These are phyloP conservation scores for Setipinna tenuifilis DNA, from an alignment of 2,797 vertebrate genomes.

Conservation along the genomic window DNA sequence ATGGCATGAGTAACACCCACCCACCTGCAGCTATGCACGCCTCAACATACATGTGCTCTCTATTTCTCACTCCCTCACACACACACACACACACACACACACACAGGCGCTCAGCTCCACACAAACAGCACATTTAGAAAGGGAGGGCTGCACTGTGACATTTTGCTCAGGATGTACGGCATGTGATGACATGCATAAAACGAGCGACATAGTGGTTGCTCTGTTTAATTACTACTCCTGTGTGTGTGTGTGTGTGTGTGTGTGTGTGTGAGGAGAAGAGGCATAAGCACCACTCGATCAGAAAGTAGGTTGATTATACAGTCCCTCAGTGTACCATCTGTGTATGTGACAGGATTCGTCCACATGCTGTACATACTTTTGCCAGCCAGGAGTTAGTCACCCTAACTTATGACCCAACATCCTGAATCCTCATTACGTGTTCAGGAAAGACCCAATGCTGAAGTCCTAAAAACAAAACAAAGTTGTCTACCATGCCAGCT, in stretches of 20 bases:
- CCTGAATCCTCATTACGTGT: neutral
- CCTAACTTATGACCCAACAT: neutral
- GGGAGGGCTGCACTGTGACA: neutral
- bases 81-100: neutral
- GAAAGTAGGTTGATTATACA: neutral
- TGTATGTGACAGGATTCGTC: neutral
- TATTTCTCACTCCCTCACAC: neutral
- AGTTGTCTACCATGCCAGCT: neutral
- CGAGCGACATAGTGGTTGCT: neutral
- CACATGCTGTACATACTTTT: neutral
- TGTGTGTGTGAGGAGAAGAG: neutral
- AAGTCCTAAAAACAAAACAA: neutral
- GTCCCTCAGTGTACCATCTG: neutral
- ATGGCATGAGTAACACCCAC: neutral
- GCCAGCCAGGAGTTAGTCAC: neutral
- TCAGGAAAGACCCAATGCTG: neutral
- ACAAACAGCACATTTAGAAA: neutral
- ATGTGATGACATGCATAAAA: conserved; percentile 2
- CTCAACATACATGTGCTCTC: neutral
- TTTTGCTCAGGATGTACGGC: neutral
- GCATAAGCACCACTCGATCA: neutral
- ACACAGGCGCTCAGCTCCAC: neutral
- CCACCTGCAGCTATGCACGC: neutral
- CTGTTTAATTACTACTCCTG: neutral
- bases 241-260: neutral